phyloP scores from a whole-genome alignment of 2,888 invertebrate genomes.

The Eulithis testata region DNA sequence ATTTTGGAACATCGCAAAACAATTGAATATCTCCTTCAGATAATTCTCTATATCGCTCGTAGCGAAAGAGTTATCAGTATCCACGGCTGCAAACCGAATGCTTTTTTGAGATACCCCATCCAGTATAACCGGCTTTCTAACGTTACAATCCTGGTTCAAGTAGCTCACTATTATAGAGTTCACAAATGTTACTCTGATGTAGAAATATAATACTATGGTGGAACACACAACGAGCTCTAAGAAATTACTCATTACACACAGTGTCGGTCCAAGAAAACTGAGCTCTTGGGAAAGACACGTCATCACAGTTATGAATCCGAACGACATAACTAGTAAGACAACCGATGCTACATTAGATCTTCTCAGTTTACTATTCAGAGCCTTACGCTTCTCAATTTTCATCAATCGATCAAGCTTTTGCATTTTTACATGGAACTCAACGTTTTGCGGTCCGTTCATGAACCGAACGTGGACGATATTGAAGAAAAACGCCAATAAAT shows the following conservation, averaged over 20 bases:
- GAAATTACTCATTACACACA: conserved; percentile 48
- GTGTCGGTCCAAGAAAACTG: conserved; percentile 39
- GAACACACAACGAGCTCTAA: conserved; percentile 57
- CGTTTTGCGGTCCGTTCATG: conserved; percentile 53
- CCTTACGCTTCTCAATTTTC: conserved; percentile 53
- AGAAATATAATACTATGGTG: conserved; percentile 57
- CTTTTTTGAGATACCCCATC: background rate
- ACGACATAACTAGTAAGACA: conserved; percentile 31
- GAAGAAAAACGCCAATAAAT: conserved; percentile 45
- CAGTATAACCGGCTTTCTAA: conserved; percentile 38
- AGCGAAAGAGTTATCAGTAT: conserved; percentile 50
- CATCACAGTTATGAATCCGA: conserved; percentile 32
- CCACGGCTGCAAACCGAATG: conserved; percentile 38
- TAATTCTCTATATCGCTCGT: conserved; percentile 50
- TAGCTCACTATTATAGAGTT: conserved; percentile 62
- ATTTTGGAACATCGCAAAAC: conserved; percentile 49
- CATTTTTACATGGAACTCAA: conserved; percentile 56
- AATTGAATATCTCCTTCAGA: conserved; percentile 51
- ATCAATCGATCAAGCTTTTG: conserved; percentile 64
- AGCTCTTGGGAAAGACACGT: conserved; percentile 24
- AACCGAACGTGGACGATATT: conserved; percentile 61
- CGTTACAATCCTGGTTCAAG: conserved; percentile 42
- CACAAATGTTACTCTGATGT: conserved; percentile 54
- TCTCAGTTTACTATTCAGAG: conserved; percentile 45
- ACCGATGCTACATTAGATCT: conserved; percentile 43